A percentile compares a stretch with the other conserved stretches of the same genome.
phyloP scores from a whole-genome alignment of 92 coral and sea anemone genomes.

The Porites divaricata region DNA sequence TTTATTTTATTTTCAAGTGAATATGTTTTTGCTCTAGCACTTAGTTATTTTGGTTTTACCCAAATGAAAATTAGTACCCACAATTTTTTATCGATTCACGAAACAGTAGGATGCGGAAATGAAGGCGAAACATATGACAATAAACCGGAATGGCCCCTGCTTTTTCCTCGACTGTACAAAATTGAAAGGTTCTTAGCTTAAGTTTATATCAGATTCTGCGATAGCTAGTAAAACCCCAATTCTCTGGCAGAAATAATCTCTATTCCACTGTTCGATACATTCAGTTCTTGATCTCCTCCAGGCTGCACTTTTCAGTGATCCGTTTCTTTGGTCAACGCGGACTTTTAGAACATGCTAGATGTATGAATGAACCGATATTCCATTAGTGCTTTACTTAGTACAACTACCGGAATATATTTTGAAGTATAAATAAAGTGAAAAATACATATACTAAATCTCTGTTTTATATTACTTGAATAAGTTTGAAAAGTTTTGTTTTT shows the following conservation, averaged over 20 bases:
- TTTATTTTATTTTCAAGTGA: neutral
- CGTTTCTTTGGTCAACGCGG: neutral
- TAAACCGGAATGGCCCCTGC: constrained; percentile 10
- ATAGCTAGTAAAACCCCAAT: neutral
- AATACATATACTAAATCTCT: neutral
- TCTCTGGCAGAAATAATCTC: neutral
- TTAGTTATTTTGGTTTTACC: neutral
- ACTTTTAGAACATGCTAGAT: too few species aligned
- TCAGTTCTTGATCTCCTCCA: neutral
- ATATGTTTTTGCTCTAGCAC: neutral
- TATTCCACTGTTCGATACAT: too few species aligned
- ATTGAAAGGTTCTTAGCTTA: constrained; percentile 9
- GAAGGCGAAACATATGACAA: constrained; percentile 5
- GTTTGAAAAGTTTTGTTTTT: too few species aligned
- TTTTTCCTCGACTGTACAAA: constrained; percentile 4
- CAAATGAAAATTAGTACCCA: neutral
- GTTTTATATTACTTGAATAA: too few species aligned
- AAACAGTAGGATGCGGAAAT: constrained; percentile 3
- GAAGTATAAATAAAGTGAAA: neutral
- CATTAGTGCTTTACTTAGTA: too few species aligned
- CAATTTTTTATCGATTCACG: neutral
- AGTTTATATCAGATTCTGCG: neutral
- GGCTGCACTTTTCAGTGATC: neutral
- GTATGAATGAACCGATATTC: too few species aligned
- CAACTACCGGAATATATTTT: too few species aligned